Evolutionary conservation across 2,113 vertebrate species (phyloP), one percentile per base, ranked within the genome.

Genomic region (Callospermophilus lateralis): DNA sequence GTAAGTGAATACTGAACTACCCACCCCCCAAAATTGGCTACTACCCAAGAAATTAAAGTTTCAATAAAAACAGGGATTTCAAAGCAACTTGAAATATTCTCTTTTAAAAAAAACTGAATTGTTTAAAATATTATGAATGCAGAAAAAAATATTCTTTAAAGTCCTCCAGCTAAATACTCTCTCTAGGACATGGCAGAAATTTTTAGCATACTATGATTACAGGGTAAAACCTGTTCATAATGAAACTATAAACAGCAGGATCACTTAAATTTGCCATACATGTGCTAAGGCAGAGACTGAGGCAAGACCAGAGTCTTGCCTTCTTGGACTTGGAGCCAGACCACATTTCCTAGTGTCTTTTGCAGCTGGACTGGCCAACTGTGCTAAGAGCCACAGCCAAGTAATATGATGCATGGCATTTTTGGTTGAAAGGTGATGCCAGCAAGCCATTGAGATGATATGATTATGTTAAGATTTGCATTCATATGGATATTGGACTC

Each of bases 191-290:
- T 73, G 93, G 68, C 61, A 45, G 45, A 85, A 91, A 94, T 91
- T 94, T 97, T 96, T 95, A 93, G 89, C 92, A 83, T 45, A 70
- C 74, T 90, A 78, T n/a, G 77, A 67, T 91, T 78, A 90, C 37
- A 96, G 85, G 95, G 88, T 95, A 97, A 90, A 97, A 84, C 72
- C 72, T 92, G 58, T 53, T 80, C 65, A 67, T 51, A 81, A 92
- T 84, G 61, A 94, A 93, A 32, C 73, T 24, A 8, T 34, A n/a
- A 94, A 55, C 28, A 67, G 81, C 67, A 72, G 2, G 6, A 55
- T 13, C 58, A 19, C 78, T 93, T 94, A 81, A 37, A 74, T 77
- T 73, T 84, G 89, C 73, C 89, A 81, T 30, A 78, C n/a, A 45
- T 68, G 48, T 90, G 63, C 45, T 13, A 73, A 93, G 67, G 30